Conservation (phyloP, 2,113 vertebrate species). For the Poeciliopsis occidentalis region DNA sequence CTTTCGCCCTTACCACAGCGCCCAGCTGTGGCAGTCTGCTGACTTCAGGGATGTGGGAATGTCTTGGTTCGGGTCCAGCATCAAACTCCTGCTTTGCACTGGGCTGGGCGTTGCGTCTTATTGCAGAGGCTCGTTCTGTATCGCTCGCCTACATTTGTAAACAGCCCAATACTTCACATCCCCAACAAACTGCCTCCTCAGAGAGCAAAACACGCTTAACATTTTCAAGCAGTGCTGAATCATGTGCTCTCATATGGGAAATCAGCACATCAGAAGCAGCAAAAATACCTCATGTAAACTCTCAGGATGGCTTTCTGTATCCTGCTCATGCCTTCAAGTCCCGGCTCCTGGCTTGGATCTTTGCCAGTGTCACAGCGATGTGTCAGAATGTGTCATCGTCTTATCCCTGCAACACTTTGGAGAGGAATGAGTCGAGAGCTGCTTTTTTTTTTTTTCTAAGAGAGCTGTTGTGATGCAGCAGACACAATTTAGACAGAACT, state of each 20-base stretch:
- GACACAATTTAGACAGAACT: conserved; percentile 3
- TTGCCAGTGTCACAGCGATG: conserved; percentile 46
- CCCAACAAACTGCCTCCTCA: conserved; percentile 27
- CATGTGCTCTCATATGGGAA: conserved; percentile 29
- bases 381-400: conserved; percentile 51
- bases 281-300: conserved; percentile 38
- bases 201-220: conserved; percentile 31
- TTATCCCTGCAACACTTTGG: conserved; percentile 30
- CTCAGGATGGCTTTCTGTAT: conserved; percentile 32
- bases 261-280: conserved; percentile 45
- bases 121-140: not conserved
- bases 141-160: conserved; percentile 20
- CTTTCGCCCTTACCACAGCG: not conserved
- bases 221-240: conserved; percentile 40
- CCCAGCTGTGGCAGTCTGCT: not conserved
- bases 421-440: conserved; percentile 26
- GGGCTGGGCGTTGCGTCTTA: not conserved
- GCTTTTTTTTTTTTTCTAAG: not conserved
- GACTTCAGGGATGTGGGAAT: not conserved
- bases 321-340: conserved; percentile 51
- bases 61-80: not conserved
- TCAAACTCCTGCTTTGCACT: not conserved
- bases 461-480: not conserved
- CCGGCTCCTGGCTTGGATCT: conserved; percentile 30
- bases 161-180: conserved; percentile 12